Base-by-base conservation (phyloP, 1,140 invertebrate genomes). In the Patella vulgata region DNA sequence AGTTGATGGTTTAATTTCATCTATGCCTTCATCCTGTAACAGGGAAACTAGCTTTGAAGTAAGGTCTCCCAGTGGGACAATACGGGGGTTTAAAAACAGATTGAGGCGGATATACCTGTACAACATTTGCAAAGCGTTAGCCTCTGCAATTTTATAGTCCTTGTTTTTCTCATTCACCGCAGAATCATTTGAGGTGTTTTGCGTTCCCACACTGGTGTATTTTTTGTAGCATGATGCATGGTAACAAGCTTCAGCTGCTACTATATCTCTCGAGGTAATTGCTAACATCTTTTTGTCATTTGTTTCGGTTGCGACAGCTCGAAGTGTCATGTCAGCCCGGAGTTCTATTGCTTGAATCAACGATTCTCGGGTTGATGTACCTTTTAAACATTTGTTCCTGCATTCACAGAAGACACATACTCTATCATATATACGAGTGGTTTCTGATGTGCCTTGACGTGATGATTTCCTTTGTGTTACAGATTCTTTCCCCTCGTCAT, bases 171-270 rank as follows among this genome's bases (percentile, higher is more conserved):
- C 2, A 42, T n/a, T n/a, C n/a, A n/a, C n/a, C n/a, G n/a, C n/a
- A n/a, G n/a, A n/a, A n/a, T n/a, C n/a, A n/a, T n/a, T 17, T 14
- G 19, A 42, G 19, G 40, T 3, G 14, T 42, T 42, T 14, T 42
- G 40, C 14, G 14, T 19, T 48, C n/a, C 25, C 17, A 12, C 17
- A 19, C 25, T 48, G 23, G 46, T 48, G 23, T 48, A 48, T 5
- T 25, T 48, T 12, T 25, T n/a, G 23, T 48, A 48, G 46, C 46
- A 48, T 12, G 46, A 48, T 23, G 12, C 12, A 23, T 48, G 46
- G 6, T 48, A 48, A 12, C 23, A 25, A 23, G 17, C 46, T 23
- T 48, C 46, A 19, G 46, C 46, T 19, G 46, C 46, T 19, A 48
- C 46, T 19, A 48, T 17, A 23, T 48, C 46, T 48, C 23, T n/a